Percentiles rank a stretch among this genome's conserved stretches.
phyloP scores from a whole-genome alignment of 1,140 invertebrate species.

The Penaeus vannamei region DNA sequence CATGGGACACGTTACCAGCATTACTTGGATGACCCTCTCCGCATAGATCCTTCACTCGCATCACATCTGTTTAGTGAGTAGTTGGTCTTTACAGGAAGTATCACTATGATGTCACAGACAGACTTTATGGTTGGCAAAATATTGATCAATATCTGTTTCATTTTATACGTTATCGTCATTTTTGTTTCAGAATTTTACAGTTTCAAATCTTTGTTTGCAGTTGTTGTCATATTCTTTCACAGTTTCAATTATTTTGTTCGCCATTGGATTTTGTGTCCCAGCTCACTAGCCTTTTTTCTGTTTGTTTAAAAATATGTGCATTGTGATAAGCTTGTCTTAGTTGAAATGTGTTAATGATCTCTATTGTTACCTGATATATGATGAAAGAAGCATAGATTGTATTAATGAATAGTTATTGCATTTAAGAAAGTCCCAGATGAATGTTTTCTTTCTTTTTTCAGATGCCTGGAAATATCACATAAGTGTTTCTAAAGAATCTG shows the following conservation, averaged over 20 bases:
- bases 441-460: slow-evolving; percentile 1
- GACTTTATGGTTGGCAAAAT: background rate
- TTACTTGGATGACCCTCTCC: slow-evolving; percentile 82
- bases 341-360: background rate
- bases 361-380: background rate
- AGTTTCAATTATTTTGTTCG: too few species aligned
- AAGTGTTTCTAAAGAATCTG: slow-evolving; percentile 67
- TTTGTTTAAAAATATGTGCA: background rate
- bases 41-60: slow-evolving; percentile 88
- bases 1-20: slow-evolving; percentile 67
- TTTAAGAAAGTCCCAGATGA: background rate
- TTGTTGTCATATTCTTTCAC: too few species aligned
- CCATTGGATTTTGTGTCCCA: too few species aligned
- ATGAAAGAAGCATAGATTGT: background rate
- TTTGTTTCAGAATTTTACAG: too few species aligned
- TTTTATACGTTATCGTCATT: background rate
- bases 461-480: slow-evolving; percentile 67
- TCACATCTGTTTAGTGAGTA: slow-evolving; percentile 92
- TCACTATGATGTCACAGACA: background rate
- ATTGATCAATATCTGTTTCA: background rate
- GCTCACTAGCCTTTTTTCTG: background rate
- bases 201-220: too few species aligned
- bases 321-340: background rate
- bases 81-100: background rate
- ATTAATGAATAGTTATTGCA: background rate